Conservation (phyloP, 2,888 invertebrate species). For the Melolontha melolontha region DNA sequence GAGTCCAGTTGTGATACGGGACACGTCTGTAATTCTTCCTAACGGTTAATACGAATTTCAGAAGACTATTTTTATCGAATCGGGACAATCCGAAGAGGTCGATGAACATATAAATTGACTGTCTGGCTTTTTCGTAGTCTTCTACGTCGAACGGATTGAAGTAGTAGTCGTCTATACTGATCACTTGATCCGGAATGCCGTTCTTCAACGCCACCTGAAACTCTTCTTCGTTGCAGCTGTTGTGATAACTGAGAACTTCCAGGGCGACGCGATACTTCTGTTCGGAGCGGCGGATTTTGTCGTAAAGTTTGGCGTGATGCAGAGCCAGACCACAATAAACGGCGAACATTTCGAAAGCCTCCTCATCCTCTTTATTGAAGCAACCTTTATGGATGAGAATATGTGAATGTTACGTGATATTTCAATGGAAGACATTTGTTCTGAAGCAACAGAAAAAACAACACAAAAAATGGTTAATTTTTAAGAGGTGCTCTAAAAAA, state of each 20-base stretch:
- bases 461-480: too few relatives aligned
- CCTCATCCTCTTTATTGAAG: conserved; percentile 79
- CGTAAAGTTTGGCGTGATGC: conserved; percentile 87
- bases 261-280: conserved; percentile 86
- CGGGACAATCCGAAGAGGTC: conserved; percentile 74
- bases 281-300: conserved; percentile 84
- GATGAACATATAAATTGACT: conserved; percentile 81
- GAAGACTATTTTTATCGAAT: conserved; percentile 77
- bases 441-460: too few relatives aligned
- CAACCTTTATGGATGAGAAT: conserved; percentile 43
- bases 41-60: conserved; percentile 83
- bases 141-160: conserved; percentile 80
- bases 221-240: conserved; percentile 81
- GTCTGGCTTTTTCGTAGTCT: conserved; percentile 78
- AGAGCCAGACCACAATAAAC: conserved; percentile 88
- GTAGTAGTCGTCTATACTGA: conserved; percentile 72
- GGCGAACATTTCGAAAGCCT: conserved; percentile 85
- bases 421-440: too few relatives aligned
- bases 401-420: too few relatives aligned
- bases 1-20: conserved; percentile 90
- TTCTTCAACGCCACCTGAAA: conserved; percentile 57
- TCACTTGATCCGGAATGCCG: conserved; percentile 52
- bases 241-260: conserved; percentile 87
- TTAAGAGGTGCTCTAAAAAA: too few relatives aligned
- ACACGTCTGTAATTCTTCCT: conserved; percentile 87